Evolutionary conservation across 2,113 vertebrate genomes (phyloP).

Genomic region (Antechinus stuartii): DNA sequence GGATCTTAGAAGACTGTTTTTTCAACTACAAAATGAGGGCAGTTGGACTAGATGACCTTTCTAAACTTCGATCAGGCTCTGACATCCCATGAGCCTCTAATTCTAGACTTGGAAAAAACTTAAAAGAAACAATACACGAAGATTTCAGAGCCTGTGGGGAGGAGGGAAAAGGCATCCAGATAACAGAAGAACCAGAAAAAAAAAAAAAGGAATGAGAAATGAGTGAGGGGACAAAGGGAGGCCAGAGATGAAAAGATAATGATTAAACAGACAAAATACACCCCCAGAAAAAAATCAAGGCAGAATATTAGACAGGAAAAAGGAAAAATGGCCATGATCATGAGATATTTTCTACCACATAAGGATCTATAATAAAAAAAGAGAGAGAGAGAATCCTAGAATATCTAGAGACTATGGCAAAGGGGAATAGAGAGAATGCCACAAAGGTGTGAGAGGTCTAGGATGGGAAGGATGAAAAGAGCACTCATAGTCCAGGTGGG

Average conservation of each 20-base stretch:
- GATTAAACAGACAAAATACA: conserved; percentile 51
- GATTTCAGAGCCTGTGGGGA: conserved; percentile 52
- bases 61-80: neutral
- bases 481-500: too few species aligned
- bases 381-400: conserved; percentile 45
- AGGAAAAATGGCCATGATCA: neutral
- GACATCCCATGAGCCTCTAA: neutral
- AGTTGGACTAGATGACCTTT: neutral
- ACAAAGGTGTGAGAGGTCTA: neutral
- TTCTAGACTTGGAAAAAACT: conserved; percentile 26
- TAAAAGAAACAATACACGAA: conserved; percentile 51
- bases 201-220: conserved; percentile 63
- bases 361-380: conserved; percentile 62
- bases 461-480: neutral
- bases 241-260: conserved; percentile 54
- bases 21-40: neutral
- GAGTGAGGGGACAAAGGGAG: conserved; percentile 50
- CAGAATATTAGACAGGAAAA: conserved; percentile 60
- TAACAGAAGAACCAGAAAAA: conserved; percentile 50
- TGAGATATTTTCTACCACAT: conserved; percentile 35
- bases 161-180: neutral
- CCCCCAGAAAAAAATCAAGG: conserved; percentile 53
- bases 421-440: neutral
- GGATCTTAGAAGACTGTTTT: neutral
- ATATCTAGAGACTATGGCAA: neutral